Base-by-base conservation (phyloP, 2,888 invertebrate genomes). In the Lingula anatina region DNA sequence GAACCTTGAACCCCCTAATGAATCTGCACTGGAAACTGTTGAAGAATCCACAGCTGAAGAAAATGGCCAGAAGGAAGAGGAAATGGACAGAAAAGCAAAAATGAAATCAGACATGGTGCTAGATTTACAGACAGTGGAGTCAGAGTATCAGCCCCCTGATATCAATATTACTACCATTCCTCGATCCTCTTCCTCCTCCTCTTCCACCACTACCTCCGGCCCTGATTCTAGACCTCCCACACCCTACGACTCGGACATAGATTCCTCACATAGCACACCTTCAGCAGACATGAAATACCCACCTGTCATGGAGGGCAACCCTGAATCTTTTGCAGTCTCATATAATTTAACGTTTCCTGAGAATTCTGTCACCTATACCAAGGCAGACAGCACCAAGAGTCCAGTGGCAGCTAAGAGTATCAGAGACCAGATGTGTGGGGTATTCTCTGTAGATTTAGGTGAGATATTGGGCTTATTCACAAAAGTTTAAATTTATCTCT, bases 401-500 rank as follows among this genome's bases (percentile, higher is more conserved):
- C 49, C 47, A 5, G 38, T 27, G 21, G 3, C 28, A 2, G 41
- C 41, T 42, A 65, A 62, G 46, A 62, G 65, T 44, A 70, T 71
- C 49, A 68, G 65, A 44, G 73, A 72, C 26, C 73, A 74, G 55
- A 57, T 71, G 5, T 77, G 76, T 67, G 75, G 73, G 21, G 78
- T 81, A 7, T 81, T 81, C 61, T 80, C 80, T 23, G 81, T 81
- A 4, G 80, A 81, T 68, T 62, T 81, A 43, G 80, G 80, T 80
- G 55, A 59, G 68, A n/a, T n/a, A n/a, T n/a, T n/a, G n/a, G n/a
- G n/a, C n/a, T n/a, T n/a, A n/a, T n/a, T n/a, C n/a, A n/a, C n/a
- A n/a, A n/a, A n/a, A n/a, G n/a, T n/a, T n/a, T n/a, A n/a, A n/a
- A n/a, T n/a, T n/a, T n/a, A n/a, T n/a, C n/a, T n/a, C n/a, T n/a